Base-by-base conservation (phyloP, 2,113 vertebrate species). In the Sorex fumeus region DNA sequence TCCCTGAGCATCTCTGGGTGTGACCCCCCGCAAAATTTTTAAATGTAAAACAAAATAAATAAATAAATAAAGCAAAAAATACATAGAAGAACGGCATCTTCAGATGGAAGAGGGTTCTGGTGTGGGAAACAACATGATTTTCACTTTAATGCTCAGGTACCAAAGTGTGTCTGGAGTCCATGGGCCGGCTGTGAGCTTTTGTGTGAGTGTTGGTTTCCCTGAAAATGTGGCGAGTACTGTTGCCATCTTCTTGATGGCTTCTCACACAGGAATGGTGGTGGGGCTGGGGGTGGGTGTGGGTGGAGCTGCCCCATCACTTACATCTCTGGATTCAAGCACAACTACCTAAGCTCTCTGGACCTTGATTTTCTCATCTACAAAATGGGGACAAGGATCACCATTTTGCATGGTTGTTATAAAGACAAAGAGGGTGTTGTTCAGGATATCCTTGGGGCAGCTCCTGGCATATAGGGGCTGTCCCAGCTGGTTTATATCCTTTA, bases 401-500 rank as follows among this genome's bases (percentile, higher is more conserved):
- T n/a, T 36, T 21, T 0, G 0, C 25, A 19, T 79, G 60, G 53
- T 12, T 78, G 27, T 34, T 47, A 34, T 25, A 21, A 84, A 13
- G 25, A 34, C 50, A 77, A 11, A 13, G 3, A 0, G 3, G 64
- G 40, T 12, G 8, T 28, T 21, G 3, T 57, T 28, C 1, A 23
- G 2, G n/a, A 28, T 0, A 2, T 6, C 60, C 32, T 30, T 34
- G 71, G 71, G 64, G 13, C 40, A n/a, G 32, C 0, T 6, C 53
- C 45, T 13, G 7, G 87, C 12, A 30, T 19, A 9, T 16, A 50
- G 36, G 11, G 64, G n/a, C 5, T 7, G 16, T 72, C 40, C 7
- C 0, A 0, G 40, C 19, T 2, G 5, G 6, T 40, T 12, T 28
- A 74, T 0, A 0, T 19, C 15, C 8, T 9, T 40, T 85, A 45